Percentiles rank a stretch among this genome's conserved stretches.
Conservation (phyloP, 2,797 vertebrate genomes). For the Propithecus perrieri region DNA sequence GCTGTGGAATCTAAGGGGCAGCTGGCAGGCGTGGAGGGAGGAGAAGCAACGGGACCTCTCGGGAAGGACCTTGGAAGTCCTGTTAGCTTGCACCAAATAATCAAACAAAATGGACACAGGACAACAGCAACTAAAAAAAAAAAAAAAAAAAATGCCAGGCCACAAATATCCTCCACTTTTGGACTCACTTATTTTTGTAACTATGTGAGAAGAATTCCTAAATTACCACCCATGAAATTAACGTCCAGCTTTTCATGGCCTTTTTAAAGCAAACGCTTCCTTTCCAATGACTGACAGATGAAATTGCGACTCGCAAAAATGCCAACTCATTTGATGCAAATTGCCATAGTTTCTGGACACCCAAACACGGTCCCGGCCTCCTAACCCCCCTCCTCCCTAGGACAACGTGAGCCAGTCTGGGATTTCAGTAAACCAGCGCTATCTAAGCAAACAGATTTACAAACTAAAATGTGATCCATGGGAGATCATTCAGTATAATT, state of each 20-base stretch:
- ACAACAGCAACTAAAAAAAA: too few species aligned
- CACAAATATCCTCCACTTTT: not conserved
- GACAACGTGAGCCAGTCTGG: not conserved
- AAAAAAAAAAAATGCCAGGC: not conserved
- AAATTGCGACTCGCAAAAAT: not conserved
- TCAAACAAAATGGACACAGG: not conserved
- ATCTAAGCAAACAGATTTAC: not conserved
- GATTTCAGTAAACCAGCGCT: fast-evolving
- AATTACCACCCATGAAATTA: not conserved
- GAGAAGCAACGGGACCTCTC: not conserved
- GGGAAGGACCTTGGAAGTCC: not conserved
- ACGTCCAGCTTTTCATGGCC: not conserved
- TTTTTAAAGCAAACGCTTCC: not conserved
- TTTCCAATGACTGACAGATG: not conserved
- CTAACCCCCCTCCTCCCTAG: not conserved
- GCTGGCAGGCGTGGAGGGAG: not conserved
- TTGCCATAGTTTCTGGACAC: not conserved
- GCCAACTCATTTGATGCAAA: not conserved
- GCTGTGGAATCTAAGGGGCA: not conserved
- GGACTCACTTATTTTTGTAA: not conserved
- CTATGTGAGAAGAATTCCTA: not conserved
- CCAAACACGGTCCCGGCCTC: not conserved
- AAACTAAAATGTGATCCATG: not conserved
- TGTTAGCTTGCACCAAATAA: not conserved
- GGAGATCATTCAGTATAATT: not conserved